Percentiles rank a stretch among this genome's conserved stretches.
phyloP scores from a whole-genome alignment of 2,888 invertebrate genomes.

The Agrilus biguttatus region DNA sequence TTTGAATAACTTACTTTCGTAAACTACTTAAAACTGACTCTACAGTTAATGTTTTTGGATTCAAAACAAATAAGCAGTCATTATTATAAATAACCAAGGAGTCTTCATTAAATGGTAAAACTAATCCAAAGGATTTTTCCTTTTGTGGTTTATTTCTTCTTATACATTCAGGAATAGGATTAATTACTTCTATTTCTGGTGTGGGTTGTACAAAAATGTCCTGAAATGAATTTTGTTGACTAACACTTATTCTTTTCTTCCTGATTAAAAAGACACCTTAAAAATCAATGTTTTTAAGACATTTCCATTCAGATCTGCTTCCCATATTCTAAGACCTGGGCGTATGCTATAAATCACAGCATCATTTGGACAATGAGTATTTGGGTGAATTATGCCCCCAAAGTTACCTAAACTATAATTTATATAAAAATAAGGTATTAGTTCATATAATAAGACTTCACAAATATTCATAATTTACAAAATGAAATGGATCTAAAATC shows the following conservation, averaged over 20 bases:
- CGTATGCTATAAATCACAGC: slow-evolving; percentile 58
- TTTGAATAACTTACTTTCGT: slow-evolving; percentile 33
- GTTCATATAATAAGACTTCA: no score
- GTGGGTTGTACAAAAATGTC: slow-evolving; percentile 27
- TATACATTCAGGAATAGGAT: slow-evolving; percentile 41
- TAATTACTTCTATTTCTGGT: slow-evolving; percentile 54
- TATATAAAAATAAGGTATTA: no score
- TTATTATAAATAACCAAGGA: slow-evolving; percentile 63
- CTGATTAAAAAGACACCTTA: slow-evolving; percentile 38
- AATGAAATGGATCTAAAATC: slow-evolving; percentile 3
- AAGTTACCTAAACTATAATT: slow-evolving; percentile 42
- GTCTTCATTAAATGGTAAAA: slow-evolving; percentile 53
- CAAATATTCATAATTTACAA: not conserved
- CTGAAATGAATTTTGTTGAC: slow-evolving; percentile 13
- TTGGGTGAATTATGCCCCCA: slow-evolving; percentile 45
- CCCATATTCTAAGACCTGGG: slow-evolving; percentile 75
- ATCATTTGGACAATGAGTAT: slow-evolving; percentile 35
- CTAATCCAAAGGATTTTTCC: slow-evolving; percentile 48
- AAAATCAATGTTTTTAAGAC: slow-evolving; percentile 78
- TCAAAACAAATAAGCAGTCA: slow-evolving; percentile 56
- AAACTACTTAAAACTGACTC: slow-evolving; percentile 51
- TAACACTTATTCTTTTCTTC: not conserved
- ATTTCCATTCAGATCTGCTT: slow-evolving; percentile 56
- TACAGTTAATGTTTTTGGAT: slow-evolving; percentile 53
- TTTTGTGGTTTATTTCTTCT: slow-evolving; percentile 27